These are phyloP conservation scores for Helogale parvula DNA, from an alignment of 2,113 vertebrate genomes.

Conservation along the genomic window DNA sequence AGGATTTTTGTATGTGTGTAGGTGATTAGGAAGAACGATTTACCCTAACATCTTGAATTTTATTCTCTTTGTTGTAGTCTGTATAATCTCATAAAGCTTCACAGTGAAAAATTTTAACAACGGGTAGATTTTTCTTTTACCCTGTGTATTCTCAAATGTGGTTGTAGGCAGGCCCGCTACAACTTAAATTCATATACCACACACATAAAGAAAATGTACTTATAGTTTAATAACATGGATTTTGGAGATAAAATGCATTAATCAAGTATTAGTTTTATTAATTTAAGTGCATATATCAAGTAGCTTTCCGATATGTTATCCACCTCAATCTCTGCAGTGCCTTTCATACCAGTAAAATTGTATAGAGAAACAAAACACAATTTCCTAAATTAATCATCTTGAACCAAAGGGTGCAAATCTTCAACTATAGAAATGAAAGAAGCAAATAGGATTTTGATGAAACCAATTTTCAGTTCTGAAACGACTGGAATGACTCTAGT, in stretches of 20 bases:
- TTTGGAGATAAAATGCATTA: constrained; percentile 1
- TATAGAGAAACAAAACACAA: constrained; percentile 48
- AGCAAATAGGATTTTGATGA: constrained; percentile 62
- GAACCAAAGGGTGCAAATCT: constrained; percentile 52
- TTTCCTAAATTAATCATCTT: constrained; percentile 75
- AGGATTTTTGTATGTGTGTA: neutral
- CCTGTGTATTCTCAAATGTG: neutral
- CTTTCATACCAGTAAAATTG: constrained; percentile 55
- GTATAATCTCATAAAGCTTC: neutral
- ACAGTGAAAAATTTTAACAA: neutral
- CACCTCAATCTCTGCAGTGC: constrained; percentile 27
- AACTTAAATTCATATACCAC: constrained; percentile 26
- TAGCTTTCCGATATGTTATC: constrained; percentile 39
- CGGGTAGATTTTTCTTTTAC: neutral
- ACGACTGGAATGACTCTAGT: neutral
- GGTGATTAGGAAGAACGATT: neutral
- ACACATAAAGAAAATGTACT: constrained; percentile 54
- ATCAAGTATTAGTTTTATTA: neutral
- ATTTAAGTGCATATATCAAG: constrained; percentile 32
- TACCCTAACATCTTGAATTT: neutral
- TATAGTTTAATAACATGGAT: neutral
- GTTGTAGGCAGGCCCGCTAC: neutral
- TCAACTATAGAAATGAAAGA: constrained; percentile 54
- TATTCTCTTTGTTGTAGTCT: neutral
- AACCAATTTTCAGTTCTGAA: constrained; percentile 61